Evolutionary conservation across 2,888 invertebrate species (phyloP), one percentile per base, ranked within the genome.

Genomic region (Drosophila greeni): DNA sequence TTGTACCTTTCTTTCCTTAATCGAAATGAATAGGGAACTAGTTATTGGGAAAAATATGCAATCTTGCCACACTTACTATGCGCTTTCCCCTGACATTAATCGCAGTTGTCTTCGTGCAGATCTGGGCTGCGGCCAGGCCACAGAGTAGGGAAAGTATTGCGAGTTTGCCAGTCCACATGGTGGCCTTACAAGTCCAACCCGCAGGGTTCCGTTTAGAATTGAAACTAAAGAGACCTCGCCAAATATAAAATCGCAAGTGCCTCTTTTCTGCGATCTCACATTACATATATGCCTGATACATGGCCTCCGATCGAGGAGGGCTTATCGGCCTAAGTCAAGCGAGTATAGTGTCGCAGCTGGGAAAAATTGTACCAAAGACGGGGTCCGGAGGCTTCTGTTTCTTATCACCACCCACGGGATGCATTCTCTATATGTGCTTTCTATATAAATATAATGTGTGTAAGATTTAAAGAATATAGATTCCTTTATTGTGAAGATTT

Each of bases 81-180:
- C 12, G 16, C 6, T 3, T 18, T 18, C 57, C 31, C 0, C 26
- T 33, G 5, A 11, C 3, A 5, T 0, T 16, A 2, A 11, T 5
- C 23, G 8, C 1, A 1, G 5, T 9, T 1, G 0, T 29, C 4
- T 1, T 26, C 1, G 0, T 0, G 24, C 77, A 72, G 20, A 6
- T n/a, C 7, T 31, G 14, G 8, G 54, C 57, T 2, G 36, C 24
- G 34, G 52, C 9, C n/a, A 37, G 26, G 29, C 52, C 54, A 34
- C 58, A 43, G 9, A 81, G 31, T 2, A 81, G 2, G 20, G 58
- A 6, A 43, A 61, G 24, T 60, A 78, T 65, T 0, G 72, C 2
- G 12, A 72, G n/a, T 23, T 52, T 39, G 2, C 33, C 48, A n/a
- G 61, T 20, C 18, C 66, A 31, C 77, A 78, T 77, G 23, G 8